Percentiles rank a stretch among this genome's conserved stretches.
phyloP scores from a whole-genome alignment of 2,113 vertebrate species.

The Conger conger region DNA sequence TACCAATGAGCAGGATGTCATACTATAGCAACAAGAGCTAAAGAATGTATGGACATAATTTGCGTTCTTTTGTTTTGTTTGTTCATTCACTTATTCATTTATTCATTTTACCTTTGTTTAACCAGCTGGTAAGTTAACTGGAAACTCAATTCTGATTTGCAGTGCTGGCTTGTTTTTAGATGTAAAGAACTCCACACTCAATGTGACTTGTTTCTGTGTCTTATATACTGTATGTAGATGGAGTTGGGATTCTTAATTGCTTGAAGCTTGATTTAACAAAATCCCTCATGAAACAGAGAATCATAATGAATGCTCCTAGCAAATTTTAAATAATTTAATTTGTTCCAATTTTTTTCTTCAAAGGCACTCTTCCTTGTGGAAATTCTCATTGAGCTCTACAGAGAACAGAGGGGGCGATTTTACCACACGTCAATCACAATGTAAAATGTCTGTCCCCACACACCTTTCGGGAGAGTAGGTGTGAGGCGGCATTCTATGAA shows the following conservation, averaged over 20 bases:
- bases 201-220: no score
- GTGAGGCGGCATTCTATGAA: conserved; percentile 57
- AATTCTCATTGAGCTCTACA: background rate
- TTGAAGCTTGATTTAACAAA: background rate
- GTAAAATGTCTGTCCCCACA: conserved; percentile 52
- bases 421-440: conserved; percentile 31
- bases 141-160: no score
- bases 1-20: no score
- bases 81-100: no score
- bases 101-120: no score
- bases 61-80: no score
- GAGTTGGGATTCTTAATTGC: background rate
- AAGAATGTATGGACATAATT: no score
- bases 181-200: no score
- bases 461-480: conserved; percentile 34
- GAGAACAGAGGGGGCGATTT: background rate
- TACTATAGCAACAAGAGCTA: no score
- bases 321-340: background rate
- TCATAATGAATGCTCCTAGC: background rate
- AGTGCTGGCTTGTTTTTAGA: no score
- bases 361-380: background rate
- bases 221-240: no score
- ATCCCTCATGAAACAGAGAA: background rate
- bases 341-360: background rate
- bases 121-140: no score